A percentile compares a stretch with the other conserved stretches of the same genome.
phyloP scores from a whole-genome alignment of 2,113 vertebrate species.

The Xenopus tropicalis region DNA sequence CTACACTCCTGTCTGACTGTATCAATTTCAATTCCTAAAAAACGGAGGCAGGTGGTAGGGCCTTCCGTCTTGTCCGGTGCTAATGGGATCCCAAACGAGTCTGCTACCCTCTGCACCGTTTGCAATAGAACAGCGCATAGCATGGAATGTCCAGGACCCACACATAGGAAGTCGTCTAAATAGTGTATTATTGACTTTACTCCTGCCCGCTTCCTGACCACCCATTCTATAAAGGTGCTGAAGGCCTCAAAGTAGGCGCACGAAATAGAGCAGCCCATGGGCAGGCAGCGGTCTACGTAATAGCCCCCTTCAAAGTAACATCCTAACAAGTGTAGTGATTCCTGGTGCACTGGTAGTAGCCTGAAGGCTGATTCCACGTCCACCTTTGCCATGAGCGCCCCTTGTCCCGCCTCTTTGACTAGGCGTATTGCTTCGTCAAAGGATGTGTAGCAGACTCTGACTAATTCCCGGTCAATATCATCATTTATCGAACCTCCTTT shows the following conservation, averaged over 20 bases:
- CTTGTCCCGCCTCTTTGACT: not conserved
- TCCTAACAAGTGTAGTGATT: not conserved
- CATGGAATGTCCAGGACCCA: too few relatives aligned
- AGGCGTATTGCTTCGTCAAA: not conserved
- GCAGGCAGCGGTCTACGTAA: not conserved
- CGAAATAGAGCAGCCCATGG: not conserved
- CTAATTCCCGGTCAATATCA: not conserved
- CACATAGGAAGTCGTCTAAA: not conserved
- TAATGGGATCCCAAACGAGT: too few relatives aligned
- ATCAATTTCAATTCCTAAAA: too few relatives aligned
- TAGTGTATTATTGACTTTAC: not conserved
- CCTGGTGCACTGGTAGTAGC: not conserved
- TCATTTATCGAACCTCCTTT: not conserved
- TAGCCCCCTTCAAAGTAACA: not conserved
- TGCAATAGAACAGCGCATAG: too few relatives aligned
- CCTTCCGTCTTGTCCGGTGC: too few relatives aligned
- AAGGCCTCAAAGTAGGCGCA: not conserved
- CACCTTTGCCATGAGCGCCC: not conserved
- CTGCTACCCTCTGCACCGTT: too few relatives aligned
- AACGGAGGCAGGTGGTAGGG: too few relatives aligned
- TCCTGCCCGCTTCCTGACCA: not conserved
- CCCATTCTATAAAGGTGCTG: not conserved
- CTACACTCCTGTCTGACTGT: too few relatives aligned
- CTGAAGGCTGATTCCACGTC: not conserved
- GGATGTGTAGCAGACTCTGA: not conserved